These are phyloP conservation scores for Phymatocera aterrima DNA, from an alignment of 2,888 invertebrate species.

Conservation along the genomic window DNA sequence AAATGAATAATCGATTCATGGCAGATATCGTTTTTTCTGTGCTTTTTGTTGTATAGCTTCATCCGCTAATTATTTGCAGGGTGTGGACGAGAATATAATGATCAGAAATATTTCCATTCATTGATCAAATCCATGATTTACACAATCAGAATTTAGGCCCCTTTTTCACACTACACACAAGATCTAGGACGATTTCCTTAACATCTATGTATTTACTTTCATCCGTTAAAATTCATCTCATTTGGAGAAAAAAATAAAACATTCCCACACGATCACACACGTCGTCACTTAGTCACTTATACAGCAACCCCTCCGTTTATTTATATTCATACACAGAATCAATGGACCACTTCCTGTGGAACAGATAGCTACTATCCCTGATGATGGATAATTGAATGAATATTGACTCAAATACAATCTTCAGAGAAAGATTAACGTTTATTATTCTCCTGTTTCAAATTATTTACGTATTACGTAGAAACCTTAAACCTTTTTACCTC, in stretches of 20 bases:
- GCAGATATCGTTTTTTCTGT: not conserved
- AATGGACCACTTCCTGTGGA: conserved; percentile 16
- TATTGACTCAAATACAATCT: not conserved
- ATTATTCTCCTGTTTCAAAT: not conserved
- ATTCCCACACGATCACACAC: not conserved
- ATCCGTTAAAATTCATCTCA: not conserved
- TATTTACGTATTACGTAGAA: not conserved
- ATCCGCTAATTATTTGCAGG: not conserved
- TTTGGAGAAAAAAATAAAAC: not conserved
- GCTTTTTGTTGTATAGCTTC: not conserved
- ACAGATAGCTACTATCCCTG: not conserved
- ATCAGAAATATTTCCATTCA: not conserved
- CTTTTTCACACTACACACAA: not conserved
- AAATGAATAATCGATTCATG: conserved; percentile 27
- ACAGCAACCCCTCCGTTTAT: conserved; percentile 27
- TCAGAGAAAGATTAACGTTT: not conserved
- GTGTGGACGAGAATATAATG: conserved; percentile 37
- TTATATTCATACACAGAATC: conserved; percentile 21
- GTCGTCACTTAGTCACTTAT: too few relatives aligned
- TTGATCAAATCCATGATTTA: not conserved
- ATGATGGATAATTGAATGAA: not conserved
- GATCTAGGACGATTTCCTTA: not conserved
- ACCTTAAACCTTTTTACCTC: conserved; percentile 27
- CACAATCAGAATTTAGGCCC: not conserved
- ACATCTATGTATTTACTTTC: not conserved